Conservation (phyloP, 1,140 invertebrate species). For the Aphis gossypii region DNA sequence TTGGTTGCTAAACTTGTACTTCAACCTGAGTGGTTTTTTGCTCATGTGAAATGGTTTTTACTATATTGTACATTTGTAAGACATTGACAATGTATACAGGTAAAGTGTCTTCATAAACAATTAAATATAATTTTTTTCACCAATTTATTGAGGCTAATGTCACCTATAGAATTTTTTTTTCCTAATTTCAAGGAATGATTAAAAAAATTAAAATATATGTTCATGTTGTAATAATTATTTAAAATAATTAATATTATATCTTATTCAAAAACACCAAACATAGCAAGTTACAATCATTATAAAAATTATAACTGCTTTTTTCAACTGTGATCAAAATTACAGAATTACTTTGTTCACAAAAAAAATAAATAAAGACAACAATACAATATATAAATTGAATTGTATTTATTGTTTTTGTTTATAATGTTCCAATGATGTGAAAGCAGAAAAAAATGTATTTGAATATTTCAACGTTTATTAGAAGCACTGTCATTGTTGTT, state of each 20-base stretch:
- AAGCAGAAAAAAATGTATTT: conserved; percentile 21
- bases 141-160: not conserved
- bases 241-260: not conserved
- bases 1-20: too few relatives aligned
- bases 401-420: conserved; percentile 38
- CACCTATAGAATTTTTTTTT: not conserved
- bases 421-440: conserved; percentile 20
- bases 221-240: not conserved
- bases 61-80: too few relatives aligned
- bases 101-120: not conserved
- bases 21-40: too few relatives aligned
- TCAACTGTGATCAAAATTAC: not conserved
- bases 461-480: conserved; percentile 26
- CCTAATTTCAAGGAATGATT: not conserved
- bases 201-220: not conserved
- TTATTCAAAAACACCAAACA: not conserved
- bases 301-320: not conserved
- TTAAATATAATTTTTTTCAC: not conserved
- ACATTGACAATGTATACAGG: too few relatives aligned
- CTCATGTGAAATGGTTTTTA: too few relatives aligned
- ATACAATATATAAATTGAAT: not conserved
- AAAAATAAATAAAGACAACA: conserved; percentile 20
- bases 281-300: not conserved
- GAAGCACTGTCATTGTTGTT: not conserved
- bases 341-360: not conserved